Percentiles rank a stretch among this genome's conserved stretches.
phyloP scores from a whole-genome alignment of 30 jellyfish, hydroid and myxozoan species.

The Nemopilema nomurai region DNA sequence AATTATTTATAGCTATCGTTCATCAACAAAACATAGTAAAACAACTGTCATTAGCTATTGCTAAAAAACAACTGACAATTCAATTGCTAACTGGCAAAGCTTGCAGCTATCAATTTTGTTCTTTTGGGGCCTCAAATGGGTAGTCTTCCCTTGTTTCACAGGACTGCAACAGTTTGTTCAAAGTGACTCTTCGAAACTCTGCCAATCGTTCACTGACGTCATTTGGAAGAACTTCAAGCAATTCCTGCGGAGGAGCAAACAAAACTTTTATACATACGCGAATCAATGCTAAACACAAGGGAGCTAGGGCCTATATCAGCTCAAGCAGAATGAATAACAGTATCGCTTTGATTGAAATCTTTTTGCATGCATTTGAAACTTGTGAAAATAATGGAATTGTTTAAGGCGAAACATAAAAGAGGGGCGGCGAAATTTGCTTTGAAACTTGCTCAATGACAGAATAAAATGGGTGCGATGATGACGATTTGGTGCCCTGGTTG shows the following conservation, averaged over 20 bases:
- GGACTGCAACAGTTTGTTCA: slow-evolving; percentile 33
- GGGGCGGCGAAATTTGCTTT: no score
- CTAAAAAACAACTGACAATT: not conserved
- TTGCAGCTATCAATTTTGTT: slow-evolving; percentile 4
- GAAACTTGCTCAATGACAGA: no score
- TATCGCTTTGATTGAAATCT: no score
- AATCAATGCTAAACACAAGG: no score
- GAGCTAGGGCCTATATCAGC: no score
- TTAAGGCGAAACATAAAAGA: not conserved
- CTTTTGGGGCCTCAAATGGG: slow-evolving; percentile 21
- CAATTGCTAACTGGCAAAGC: not conserved
- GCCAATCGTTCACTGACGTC: slow-evolving; percentile 45
- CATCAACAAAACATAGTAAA: no score
- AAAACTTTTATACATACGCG: not conserved
- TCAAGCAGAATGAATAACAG: no score
- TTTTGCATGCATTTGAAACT: no score
- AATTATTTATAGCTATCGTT: no score
- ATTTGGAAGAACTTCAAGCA: slow-evolving; percentile 5
- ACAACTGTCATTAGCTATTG: no score
- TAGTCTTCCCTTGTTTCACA: slow-evolving; percentile 42
- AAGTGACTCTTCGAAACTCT: slow-evolving; percentile 49
- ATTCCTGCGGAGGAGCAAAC: slow-evolving; percentile 27
- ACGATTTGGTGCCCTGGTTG: no score
- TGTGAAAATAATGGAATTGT: not conserved
- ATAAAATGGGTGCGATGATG: no score